phyloP scores from a whole-genome alignment of 2,797 vertebrate genomes.

The Antennarius maculatus region DNA sequence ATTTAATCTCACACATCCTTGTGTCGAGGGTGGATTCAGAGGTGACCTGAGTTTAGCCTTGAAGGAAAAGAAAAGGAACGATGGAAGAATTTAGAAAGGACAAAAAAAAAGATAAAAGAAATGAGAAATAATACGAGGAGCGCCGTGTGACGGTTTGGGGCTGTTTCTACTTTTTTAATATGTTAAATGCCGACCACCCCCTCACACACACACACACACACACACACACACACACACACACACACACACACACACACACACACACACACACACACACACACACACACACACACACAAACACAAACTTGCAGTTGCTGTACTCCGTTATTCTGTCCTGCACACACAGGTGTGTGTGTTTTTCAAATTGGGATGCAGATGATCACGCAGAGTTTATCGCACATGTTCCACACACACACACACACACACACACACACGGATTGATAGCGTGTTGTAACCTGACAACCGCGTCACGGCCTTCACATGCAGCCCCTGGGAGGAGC shows the following conservation, averaged over 20 bases:
- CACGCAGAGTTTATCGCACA: slow-evolving; percentile 21
- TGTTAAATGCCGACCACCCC: too few relatives aligned
- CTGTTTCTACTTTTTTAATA: too few relatives aligned
- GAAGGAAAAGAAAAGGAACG: slow-evolving; percentile 23
- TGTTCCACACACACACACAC: background rate
- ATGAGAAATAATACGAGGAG: slow-evolving; percentile 15
- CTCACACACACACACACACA: too few relatives aligned
- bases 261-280: too few relatives aligned
- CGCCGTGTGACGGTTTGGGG: slow-evolving; percentile 13
- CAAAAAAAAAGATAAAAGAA: slow-evolving; percentile 6
- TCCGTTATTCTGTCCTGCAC: background rate
- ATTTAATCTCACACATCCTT: slow-evolving; percentile 46
- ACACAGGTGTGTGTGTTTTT: background rate
- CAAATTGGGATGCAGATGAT: slow-evolving; percentile 3
- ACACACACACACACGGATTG: slow-evolving; percentile 15
- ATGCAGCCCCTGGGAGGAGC: slow-evolving; percentile 8
- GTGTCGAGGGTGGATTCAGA: slow-evolving; percentile 45
- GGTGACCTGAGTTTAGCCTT: slow-evolving; percentile 43
- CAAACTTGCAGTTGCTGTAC: background rate
- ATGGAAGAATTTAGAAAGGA: slow-evolving; percentile 2
- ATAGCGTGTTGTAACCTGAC: slow-evolving; percentile 39
- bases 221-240: background rate
- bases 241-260: background rate
- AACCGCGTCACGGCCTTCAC: slow-evolving; percentile 40
- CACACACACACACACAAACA: background rate